phyloP scores from a whole-genome alignment of 2,797 vertebrate genomes.

The Lithobates sylvaticus region DNA sequence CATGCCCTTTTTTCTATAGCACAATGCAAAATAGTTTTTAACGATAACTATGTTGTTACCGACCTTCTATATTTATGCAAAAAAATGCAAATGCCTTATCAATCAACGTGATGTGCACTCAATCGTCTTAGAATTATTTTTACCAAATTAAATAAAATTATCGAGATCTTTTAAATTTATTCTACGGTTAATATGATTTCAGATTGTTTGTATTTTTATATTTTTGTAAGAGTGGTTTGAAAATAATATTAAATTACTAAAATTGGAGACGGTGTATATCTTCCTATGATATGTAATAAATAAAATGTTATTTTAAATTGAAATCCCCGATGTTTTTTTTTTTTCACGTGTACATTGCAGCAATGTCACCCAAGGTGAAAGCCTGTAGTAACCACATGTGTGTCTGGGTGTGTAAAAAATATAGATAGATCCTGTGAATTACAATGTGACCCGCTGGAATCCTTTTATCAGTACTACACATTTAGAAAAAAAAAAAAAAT shows the following conservation, averaged over 20 bases:
- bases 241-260: neutral
- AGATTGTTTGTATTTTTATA: conserved; percentile 39
- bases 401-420: neutral
- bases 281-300: neutral
- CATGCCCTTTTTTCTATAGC: neutral
- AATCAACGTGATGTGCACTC: conserved; percentile 38
- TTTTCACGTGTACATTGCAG: neutral
- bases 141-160: conserved; percentile 3
- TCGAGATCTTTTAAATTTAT: neutral
- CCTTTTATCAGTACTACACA: neutral
- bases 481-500: too few relatives aligned
- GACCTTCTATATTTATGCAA: conserved; percentile 8
- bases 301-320: conserved; percentile 17
- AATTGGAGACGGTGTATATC: neutral
- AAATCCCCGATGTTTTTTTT: neutral
- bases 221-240: conserved; percentile 10
- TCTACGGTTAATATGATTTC: neutral
- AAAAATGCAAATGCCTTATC: neutral
- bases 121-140: neutral
- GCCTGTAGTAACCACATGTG: too few relatives aligned
- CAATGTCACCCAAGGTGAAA: neutral
- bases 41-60: neutral
- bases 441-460: neutral
- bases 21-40: neutral
- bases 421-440: neutral